Conservation (phyloP, 2,888 invertebrate genomes). For the Rhagonycha fulva region DNA sequence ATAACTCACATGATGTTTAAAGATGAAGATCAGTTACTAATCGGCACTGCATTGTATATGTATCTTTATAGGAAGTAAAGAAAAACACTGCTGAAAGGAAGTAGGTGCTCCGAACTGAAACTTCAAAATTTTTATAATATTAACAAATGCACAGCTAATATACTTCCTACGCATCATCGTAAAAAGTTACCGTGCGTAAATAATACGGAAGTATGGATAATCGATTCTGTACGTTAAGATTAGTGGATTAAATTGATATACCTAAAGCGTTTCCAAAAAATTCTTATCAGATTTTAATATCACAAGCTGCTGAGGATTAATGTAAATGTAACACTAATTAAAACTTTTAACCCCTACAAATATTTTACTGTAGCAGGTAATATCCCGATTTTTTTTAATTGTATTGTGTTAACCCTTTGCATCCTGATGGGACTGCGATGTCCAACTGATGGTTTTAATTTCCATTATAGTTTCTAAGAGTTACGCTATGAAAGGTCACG, state of each 20-base stretch:
- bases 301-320: background rate
- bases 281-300: background rate
- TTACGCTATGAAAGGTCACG: too few relatives aligned
- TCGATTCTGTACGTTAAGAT: background rate
- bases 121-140: background rate
- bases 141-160: background rate
- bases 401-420: too few relatives aligned
- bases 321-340: background rate
- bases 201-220: background rate
- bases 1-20: background rate
- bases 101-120: background rate
- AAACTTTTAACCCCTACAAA: too few relatives aligned
- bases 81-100: background rate
- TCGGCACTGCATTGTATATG: background rate
- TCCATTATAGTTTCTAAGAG: too few relatives aligned
- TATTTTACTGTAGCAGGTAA: too few relatives aligned
- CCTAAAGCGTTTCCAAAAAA: background rate
- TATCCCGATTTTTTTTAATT: too few relatives aligned
- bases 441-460: too few relatives aligned
- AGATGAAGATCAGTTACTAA: background rate
- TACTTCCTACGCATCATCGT: background rate
- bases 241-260: background rate
- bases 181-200: background rate
- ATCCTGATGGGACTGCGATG: too few relatives aligned
- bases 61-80: background rate